Evolutionary conservation across 2,113 vertebrate genomes (phyloP).

Genomic region (Pimephales promelas): DNA sequence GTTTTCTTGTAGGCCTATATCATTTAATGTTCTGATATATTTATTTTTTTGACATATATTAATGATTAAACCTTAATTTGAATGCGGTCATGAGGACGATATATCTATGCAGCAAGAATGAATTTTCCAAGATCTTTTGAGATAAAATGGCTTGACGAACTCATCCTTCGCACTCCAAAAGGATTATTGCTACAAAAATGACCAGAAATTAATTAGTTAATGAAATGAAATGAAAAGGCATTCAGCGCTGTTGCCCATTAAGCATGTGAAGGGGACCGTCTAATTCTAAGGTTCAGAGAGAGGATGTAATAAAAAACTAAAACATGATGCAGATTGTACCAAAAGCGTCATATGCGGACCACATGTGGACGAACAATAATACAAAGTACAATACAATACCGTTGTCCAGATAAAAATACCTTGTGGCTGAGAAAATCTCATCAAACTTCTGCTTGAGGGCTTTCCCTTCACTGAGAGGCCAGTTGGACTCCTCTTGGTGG

Average conservation of each 20-base stretch:
- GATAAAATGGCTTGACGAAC: neutral
- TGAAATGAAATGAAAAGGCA: neutral
- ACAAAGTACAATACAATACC: too few relatives aligned
- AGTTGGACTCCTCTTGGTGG: constrained; percentile 98
- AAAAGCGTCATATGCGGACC: neutral
- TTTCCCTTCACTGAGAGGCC: constrained; percentile 95
- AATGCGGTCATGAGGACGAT: too few relatives aligned
- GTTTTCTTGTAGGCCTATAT: too few relatives aligned
- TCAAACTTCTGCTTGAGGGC: constrained; percentile 97
- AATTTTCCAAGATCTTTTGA: neutral
- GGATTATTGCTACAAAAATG: neutral
- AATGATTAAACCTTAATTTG: too few relatives aligned
- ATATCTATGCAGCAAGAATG: neutral
- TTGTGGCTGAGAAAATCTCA: constrained; percentile 97
- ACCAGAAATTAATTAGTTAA: too few relatives aligned
- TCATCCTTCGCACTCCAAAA: too few relatives aligned
- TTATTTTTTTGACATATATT: too few relatives aligned
- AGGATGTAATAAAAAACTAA: neutral
- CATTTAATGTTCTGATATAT: too few relatives aligned
- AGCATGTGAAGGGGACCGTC: too few relatives aligned
- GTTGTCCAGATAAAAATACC: constrained; percentile 70
- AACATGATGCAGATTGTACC: neutral
- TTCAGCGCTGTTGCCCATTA: too few relatives aligned
- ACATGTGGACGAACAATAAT: too few relatives aligned
- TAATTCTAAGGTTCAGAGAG: too few relatives aligned